Evolutionary conservation across 2,797 vertebrate genomes (phyloP).

Genomic region (Momotus momota): DNA sequence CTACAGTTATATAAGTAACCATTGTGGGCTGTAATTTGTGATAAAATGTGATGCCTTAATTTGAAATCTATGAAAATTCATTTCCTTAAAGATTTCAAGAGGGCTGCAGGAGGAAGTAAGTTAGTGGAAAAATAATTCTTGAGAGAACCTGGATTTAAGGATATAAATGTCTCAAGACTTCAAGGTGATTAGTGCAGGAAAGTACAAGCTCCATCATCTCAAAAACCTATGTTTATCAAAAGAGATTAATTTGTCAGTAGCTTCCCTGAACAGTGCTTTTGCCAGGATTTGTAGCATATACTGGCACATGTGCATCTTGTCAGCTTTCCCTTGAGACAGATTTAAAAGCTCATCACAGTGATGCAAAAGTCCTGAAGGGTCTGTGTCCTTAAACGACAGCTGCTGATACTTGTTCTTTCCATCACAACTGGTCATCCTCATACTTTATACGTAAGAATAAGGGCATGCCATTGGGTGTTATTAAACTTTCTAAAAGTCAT

Average conservation of each 20-base stretch:
- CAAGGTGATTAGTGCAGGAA: not conserved
- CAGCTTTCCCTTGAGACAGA: not conserved
- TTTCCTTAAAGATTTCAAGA: not conserved
- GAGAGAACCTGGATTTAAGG: not conserved
- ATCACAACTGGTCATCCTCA: constrained; percentile 21
- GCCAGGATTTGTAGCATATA: not conserved
- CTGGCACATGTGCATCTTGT: not conserved
- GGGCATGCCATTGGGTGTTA: constrained; percentile 8
- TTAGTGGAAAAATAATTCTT: not conserved
- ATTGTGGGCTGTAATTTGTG: not conserved
- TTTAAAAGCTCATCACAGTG: not conserved
- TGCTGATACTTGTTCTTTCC: not conserved
- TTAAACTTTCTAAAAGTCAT: constrained; percentile 68
- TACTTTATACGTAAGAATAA: constrained; percentile 18
- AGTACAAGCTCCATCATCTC: not conserved
- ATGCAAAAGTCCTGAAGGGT: not conserved
- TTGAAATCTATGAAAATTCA: not conserved
- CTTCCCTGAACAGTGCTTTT: not conserved
- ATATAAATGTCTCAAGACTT: not conserved
- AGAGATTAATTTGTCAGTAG: not conserved
- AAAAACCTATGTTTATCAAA: not conserved
- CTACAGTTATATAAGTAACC: not conserved
- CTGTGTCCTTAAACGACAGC: not conserved
- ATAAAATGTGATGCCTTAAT: not conserved
- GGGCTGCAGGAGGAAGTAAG: not conserved